Evolutionary conservation across 1,140 invertebrate species (phyloP).

Genomic region (Archivesica marissinica): DNA sequence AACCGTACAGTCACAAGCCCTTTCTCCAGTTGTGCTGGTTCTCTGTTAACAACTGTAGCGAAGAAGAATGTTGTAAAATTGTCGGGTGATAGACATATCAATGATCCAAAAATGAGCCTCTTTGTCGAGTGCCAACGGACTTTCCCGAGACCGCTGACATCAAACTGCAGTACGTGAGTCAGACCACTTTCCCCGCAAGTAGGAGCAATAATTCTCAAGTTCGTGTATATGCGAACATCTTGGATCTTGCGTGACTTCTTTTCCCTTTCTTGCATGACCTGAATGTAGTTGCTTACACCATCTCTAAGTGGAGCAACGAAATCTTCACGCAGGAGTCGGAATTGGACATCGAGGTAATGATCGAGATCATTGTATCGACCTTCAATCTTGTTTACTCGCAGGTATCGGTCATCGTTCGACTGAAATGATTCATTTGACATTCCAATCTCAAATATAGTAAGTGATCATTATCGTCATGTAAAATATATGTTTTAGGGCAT

Average conservation of each 20-base stretch:
- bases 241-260: constrained; percentile 16
- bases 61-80: constrained; percentile 88
- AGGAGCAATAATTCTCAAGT: constrained; percentile 67
- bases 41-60: constrained; percentile 87
- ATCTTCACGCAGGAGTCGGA: constrained; percentile 90
- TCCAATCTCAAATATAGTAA: no score
- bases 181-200: constrained; percentile 65
- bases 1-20: constrained; percentile 80
- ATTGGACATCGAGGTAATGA: constrained; percentile 91
- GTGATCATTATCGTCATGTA: no score
- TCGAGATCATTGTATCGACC: constrained; percentile 87
- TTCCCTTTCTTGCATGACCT: constrained; percentile 19
- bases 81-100: constrained; percentile 89
- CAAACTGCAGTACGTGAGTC: constrained; percentile 74
- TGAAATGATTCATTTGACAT: constrained; percentile 9
- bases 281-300: constrained; percentile 75
- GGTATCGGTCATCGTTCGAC: constrained; percentile 77
- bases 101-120: constrained; percentile 89
- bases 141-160: constrained; percentile 68
- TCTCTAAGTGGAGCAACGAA: constrained; percentile 82
- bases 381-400: constrained; percentile 86
- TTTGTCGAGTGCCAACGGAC: constrained; percentile 84
- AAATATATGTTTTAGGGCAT: no score
- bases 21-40: constrained; percentile 77
- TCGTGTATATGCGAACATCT: constrained; percentile 75